A percentile compares a stretch with the other conserved stretches of the same genome.
Evolutionary conservation across 2,797 vertebrate genomes (phyloP).

Genomic region (Leuciscus waleckii): DNA sequence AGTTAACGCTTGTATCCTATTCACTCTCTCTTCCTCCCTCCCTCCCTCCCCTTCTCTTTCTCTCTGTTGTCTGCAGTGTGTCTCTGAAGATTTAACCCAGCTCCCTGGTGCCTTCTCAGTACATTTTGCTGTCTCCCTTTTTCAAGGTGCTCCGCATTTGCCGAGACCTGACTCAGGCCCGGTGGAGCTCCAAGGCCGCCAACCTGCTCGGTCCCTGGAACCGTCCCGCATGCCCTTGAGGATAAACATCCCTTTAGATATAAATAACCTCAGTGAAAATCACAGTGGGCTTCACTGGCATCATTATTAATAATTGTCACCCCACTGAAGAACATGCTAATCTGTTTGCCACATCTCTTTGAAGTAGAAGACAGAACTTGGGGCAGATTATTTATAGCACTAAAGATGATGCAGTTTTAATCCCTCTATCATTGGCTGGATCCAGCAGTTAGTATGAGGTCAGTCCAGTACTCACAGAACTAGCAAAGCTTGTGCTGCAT

Average conservation of each 20-base stretch:
- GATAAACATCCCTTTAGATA: conserved; percentile 59
- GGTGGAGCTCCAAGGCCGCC: conserved; percentile 47
- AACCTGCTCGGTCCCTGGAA: conserved; percentile 44
- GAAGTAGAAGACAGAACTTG: conserved; percentile 76
- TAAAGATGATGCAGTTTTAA: conserved; percentile 71
- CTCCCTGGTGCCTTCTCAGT: conserved; percentile 55
- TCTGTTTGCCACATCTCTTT: conserved; percentile 77
- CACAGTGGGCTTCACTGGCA: conserved; percentile 58
- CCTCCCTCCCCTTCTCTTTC: conserved; percentile 40
- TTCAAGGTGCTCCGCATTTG: conserved; percentile 61
- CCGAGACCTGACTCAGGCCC: conserved; percentile 65
- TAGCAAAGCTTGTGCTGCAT: conserved; percentile 42
- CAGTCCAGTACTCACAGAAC: conserved; percentile 55
- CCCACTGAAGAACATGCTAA: conserved; percentile 74
- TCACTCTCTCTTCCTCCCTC: conserved; percentile 58
- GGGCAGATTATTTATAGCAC: conserved; percentile 80
- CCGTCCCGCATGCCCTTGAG: conserved; percentile 49
- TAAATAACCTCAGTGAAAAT: conserved; percentile 59
- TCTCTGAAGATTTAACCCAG: conserved; percentile 59
- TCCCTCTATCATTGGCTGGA: conserved; percentile 60
- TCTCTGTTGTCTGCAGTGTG: conserved; percentile 42
- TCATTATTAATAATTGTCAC: conserved; percentile 75
- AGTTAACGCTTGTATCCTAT: conserved; percentile 63
- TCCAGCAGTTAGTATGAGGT: conserved; percentile 56
- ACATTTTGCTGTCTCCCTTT: conserved; percentile 53